Percentiles rank a stretch among this genome's conserved stretches.
Conservation (phyloP, 92 coral and sea anemone species). For the Phenganax subtilis region DNA sequence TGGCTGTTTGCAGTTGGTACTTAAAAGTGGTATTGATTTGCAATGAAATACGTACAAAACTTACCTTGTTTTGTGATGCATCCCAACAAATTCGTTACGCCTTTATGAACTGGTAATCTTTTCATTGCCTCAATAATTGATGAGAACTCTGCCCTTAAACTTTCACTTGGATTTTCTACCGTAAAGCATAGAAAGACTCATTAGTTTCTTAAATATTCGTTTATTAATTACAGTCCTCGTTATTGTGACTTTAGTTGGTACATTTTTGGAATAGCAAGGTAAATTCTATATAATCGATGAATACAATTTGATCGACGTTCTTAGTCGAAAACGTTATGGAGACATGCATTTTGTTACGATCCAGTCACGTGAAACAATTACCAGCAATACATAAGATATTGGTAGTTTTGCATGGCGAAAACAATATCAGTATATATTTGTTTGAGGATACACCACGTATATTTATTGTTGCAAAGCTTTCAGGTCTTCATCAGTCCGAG, state of each 20-base stretch:
- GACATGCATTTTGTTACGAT: too few relatives aligned
- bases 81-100: conserved; percentile 32
- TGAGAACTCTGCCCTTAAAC: conserved; percentile 21
- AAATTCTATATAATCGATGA: too few relatives aligned
- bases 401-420: too few relatives aligned
- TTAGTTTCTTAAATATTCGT: neutral
- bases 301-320: too few relatives aligned
- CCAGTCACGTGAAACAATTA: too few relatives aligned
- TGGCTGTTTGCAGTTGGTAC: neutral
- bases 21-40: neutral
- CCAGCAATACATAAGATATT: neutral
- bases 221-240: neutral
- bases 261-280: too few relatives aligned
- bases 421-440: too few relatives aligned
- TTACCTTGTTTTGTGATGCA: conserved; percentile 38
- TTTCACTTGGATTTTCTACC: conserved; percentile 27
- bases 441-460: too few relatives aligned
- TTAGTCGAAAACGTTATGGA: too few relatives aligned
- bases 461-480: too few relatives aligned
- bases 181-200: neutral
- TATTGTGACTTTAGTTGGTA: too few relatives aligned
- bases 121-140: conserved; percentile 34
- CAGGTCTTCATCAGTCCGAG: too few relatives aligned
- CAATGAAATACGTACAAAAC: neutral
- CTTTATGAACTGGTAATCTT: conserved; percentile 30